Percentiles rank a stretch among this genome's conserved stretches.
Conservation (phyloP, 2,888 invertebrate species). For the Morinoia aosen region DNA sequence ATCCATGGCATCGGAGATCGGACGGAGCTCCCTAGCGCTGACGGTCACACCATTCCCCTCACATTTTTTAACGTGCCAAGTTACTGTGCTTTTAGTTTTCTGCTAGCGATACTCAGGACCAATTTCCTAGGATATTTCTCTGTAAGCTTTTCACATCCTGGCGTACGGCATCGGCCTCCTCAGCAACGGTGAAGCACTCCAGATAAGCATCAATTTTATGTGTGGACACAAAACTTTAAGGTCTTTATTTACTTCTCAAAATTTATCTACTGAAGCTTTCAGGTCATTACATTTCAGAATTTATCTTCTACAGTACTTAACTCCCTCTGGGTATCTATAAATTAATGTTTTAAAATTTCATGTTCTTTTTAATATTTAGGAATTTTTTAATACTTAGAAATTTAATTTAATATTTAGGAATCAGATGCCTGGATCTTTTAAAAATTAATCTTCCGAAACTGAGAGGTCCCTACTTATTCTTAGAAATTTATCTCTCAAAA, state of each 20-base stretch:
- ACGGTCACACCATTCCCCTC: background rate
- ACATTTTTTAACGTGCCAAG: background rate
- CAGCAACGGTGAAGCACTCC: background rate
- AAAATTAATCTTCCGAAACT: no score
- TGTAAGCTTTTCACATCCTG: background rate
- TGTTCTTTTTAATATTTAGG: no score
- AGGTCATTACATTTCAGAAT: background rate
- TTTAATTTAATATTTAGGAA: no score
- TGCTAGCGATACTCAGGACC: background rate
- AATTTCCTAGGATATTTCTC: constrained; percentile 27
- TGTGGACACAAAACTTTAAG: background rate
- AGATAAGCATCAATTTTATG: background rate
- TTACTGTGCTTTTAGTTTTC: background rate
- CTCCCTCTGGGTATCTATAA: background rate
- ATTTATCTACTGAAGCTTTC: background rate
- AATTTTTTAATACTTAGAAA: no score
- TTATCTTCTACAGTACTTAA: background rate
- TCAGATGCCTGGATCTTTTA: no score
- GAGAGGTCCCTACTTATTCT: no score
- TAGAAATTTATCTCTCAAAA: no score
- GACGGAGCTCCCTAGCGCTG: background rate
- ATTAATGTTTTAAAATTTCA: no score
- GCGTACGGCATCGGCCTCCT: background rate
- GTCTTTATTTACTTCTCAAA: background rate
- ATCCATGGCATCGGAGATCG: background rate